phyloP scores from a whole-genome alignment of 2,113 vertebrate species.

The Heteronetta atricapilla region DNA sequence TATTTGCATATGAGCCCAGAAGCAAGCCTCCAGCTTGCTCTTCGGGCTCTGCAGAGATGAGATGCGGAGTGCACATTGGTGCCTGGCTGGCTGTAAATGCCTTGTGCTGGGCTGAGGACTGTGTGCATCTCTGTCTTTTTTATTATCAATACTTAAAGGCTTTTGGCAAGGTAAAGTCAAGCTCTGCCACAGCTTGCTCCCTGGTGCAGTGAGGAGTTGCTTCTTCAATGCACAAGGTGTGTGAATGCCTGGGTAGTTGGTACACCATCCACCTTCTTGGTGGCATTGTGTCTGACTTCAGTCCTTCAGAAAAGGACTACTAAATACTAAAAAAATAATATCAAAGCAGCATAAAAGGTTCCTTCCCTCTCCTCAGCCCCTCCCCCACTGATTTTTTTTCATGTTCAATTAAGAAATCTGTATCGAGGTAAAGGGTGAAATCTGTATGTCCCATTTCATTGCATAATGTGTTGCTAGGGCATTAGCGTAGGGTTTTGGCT shows the following conservation, averaged over 20 bases:
- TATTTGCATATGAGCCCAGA: background rate
- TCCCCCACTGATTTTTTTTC: background rate
- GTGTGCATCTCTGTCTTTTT: no score
- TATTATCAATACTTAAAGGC: no score
- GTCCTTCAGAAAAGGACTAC: background rate
- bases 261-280: fast-evolving
- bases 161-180: no score
- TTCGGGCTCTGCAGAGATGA: background rate
- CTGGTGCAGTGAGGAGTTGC: background rate
- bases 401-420: background rate
- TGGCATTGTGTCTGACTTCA: background rate
- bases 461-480: background rate
- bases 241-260: background rate
- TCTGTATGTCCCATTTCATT: background rate
- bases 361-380: no score
- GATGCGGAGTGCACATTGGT: no score
- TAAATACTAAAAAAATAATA: background rate
- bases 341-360: background rate
- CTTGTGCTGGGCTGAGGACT: no score
- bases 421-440: background rate
- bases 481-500: background rate
- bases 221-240: background rate
- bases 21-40: background rate
- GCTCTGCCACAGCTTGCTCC: background rate
- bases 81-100: no score